Evolutionary conservation across 2,888 invertebrate species (phyloP).

Genomic region (Corbicula japonica): DNA sequence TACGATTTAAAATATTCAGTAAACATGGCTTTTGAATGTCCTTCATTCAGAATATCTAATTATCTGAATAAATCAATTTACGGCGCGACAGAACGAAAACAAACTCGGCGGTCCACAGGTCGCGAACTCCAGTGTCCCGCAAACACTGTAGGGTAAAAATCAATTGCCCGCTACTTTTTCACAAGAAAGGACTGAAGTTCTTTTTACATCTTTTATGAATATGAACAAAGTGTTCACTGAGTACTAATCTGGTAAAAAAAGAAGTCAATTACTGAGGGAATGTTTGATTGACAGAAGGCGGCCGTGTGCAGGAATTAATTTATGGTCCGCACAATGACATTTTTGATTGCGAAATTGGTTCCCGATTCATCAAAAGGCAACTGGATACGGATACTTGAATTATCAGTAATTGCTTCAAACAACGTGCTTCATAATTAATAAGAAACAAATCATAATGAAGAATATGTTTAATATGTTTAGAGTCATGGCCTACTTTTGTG

Average conservation of each 20-base stretch:
- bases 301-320: neutral
- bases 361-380: neutral
- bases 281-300: constrained; percentile 2
- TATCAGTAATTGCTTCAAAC: too few relatives aligned
- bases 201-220: neutral
- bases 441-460: neutral
- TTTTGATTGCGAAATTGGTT: neutral
- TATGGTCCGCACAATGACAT: neutral
- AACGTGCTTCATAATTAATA: too few relatives aligned
- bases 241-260: constrained; percentile 1
- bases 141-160: neutral
- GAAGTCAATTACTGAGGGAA: neutral
- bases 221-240: neutral
- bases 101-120: neutral
- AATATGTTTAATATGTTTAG: neutral
- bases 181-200: neutral
- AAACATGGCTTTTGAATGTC: neutral
- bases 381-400: too few relatives aligned
- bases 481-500: neutral
- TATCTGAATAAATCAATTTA: constrained; percentile 16
- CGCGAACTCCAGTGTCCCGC: constrained; percentile 5
- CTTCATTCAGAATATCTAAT: constrained; percentile 4
- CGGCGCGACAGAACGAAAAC: constrained; percentile 9
- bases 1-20: neutral
- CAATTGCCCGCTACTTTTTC: constrained; percentile 1